Evolutionary conservation across 2,888 invertebrate genomes (phyloP).

Genomic region (Agrotis exclamationis): DNA sequence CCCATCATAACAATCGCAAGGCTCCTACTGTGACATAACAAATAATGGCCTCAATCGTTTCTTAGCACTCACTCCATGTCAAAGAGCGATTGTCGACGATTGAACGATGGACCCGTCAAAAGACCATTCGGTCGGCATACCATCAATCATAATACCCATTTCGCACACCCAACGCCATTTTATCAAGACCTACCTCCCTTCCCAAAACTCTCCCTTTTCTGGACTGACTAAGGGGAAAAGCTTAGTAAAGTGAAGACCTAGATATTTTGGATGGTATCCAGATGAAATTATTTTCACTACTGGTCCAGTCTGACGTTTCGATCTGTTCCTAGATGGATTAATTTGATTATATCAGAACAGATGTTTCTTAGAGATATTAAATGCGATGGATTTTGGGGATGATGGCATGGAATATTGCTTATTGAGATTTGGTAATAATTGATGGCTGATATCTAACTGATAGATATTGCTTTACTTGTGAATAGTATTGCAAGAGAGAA

Average conservation of each 20-base stretch:
- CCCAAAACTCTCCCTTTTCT: constrained; percentile 2
- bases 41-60: constrained; percentile 86
- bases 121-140: constrained; percentile 84
- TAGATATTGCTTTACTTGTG: not conserved
- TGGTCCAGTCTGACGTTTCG: constrained; percentile 88
- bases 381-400: constrained; percentile 25
- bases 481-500: not conserved
- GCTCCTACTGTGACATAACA: constrained; percentile 71
- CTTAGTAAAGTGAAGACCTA: constrained; percentile 63
- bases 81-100: constrained; percentile 86
- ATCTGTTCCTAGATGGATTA: constrained; percentile 90
- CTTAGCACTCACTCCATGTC: constrained; percentile 80
- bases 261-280: constrained; percentile 66
- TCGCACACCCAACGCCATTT: constrained; percentile 73
- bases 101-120: constrained; percentile 88
- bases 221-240: constrained; percentile 14
- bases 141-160: constrained; percentile 87
- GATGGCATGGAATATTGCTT: constrained; percentile 13
- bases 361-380: constrained; percentile 78
- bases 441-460: no score
- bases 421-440: constrained; percentile 4
- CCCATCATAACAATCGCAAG: constrained; percentile 49
- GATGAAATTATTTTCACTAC: constrained; percentile 89
- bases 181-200: constrained; percentile 64
- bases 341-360: constrained; percentile 89